Base-by-base conservation (phyloP, 2,888 invertebrate species). In the Hypsopygia costalis region DNA sequence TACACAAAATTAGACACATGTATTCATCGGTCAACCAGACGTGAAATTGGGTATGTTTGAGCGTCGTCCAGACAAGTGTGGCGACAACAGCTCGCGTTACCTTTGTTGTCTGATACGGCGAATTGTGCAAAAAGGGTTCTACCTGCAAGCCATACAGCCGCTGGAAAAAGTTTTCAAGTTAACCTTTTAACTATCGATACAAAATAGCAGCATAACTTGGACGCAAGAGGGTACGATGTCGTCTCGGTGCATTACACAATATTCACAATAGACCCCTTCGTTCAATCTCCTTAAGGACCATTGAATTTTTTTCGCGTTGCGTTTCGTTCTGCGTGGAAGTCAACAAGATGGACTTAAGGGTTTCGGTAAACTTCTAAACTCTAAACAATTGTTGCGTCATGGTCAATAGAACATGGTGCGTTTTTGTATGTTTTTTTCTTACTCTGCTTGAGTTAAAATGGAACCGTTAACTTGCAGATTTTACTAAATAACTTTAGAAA, bases 81-180 rank as follows among this genome's bases (percentile, higher is more conserved):
- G 80, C 79, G 85, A 82, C 83, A 81, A 79, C 71, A 72, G 69
- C 64, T 55, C 50, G 46, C 54, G 58, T 52, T 47, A 49, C 48
- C 62, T 70, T 80, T 73, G 71, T 79, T 72, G 61, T 70, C 58
- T 58, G 69, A 56, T 79, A 78, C 80, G 69, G 56, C 63, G 77
- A 81, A 83, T 87, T 88, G 87, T 85, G 88, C 87, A 88, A 87
- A 85, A 86, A 78, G 87, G 87, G 81, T 79, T 79, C 72, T 86
- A 85, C 86, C 87, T 85, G 87, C 16, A 16, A 3, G 25, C 43
- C 48, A 58, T 72, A 79, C 70, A 65, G 44, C 22, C 47, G 11
- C 41, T 43, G 51, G 52, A 58, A 61, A 55, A 55, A 62, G 61
- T 59, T 61, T 52, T 36, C 31, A 25, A 28, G 36, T 39, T 49